Evolutionary conservation across 2,888 invertebrate genomes (phyloP).

Genomic region (Synanthedon andrenaeformis): DNA sequence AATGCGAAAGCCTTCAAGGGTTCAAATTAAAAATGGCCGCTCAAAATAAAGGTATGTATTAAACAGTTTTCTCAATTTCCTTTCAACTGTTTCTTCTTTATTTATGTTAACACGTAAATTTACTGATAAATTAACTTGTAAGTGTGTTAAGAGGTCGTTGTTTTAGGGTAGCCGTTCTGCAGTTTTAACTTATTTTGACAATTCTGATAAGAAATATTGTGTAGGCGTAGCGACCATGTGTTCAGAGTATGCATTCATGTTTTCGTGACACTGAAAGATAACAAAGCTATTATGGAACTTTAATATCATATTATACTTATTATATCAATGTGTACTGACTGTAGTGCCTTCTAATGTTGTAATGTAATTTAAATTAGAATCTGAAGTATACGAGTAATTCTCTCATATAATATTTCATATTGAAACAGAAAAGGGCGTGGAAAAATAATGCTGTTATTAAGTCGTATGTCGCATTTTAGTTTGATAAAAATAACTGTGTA

Average conservation of each 20-base stretch:
- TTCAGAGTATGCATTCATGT: conserved; percentile 35
- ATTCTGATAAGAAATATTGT: conserved; percentile 39
- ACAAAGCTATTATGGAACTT: conserved; percentile 24
- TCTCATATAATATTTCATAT: too few relatives aligned
- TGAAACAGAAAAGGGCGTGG: too few relatives aligned
- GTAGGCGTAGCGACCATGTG: conserved; percentile 54
- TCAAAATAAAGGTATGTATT: conserved; percentile 48
- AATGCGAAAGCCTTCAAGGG: conserved; percentile 37
- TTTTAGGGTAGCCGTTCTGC: conserved; percentile 24
- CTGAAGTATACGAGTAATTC: too few relatives aligned
- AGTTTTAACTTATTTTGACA: conserved; percentile 31
- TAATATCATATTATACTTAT: conserved; percentile 4
- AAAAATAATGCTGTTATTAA: too few relatives aligned
- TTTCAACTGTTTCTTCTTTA: too few relatives aligned
- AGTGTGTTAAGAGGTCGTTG: conserved; percentile 14
- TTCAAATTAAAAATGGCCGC: conserved; percentile 48
- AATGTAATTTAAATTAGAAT: too few relatives aligned
- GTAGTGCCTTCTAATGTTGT: too few relatives aligned
- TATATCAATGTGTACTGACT: too few relatives aligned
- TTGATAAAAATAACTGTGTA: too few relatives aligned
- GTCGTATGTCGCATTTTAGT: too few relatives aligned
- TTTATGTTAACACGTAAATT: too few relatives aligned
- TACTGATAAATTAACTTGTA: conserved; percentile 11
- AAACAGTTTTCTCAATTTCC: too few relatives aligned
- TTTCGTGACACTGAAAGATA: conserved; percentile 32